Base-by-base conservation (phyloP, 2,797 vertebrate species). In the Antennarius maculatus region DNA sequence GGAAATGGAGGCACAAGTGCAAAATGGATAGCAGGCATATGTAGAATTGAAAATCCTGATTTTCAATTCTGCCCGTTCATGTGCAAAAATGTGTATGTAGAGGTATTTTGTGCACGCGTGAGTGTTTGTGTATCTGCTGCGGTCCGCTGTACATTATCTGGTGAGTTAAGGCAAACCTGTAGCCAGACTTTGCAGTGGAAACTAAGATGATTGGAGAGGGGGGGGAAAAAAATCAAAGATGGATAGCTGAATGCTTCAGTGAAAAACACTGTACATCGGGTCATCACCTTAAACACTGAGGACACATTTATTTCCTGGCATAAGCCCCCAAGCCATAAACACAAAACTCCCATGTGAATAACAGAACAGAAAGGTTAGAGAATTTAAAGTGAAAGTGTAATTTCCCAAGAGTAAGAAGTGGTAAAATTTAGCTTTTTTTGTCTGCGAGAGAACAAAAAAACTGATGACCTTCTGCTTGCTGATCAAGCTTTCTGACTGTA, bases 381-480 rank as follows among this genome's bases (percentile, higher is more conserved):
- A 54, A 18, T 7, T 31, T 27, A 61, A 72, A 69, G 51, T 0
- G 0, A 66, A 59, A 65, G 50, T 17, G 50, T 77, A 6, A 81
- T 79, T 71, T 76, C 76, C 69, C 16, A 15, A 62, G 63, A 71
- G 72, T 55, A 62, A 57, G 43, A n/a, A 56, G 43, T 12, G 23
- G 42, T 61, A 18, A 67, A 63, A 75, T 58, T 13, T 45, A 16
- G 31, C 60, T 50, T 77, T 76, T 66, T 67, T 73, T 80, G 55
- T 84, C 53, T 60, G 55, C 13, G 53, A 66, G 48, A 59, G 57
- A 61, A 51, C 52, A 41, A 17, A 72, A 71, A 71, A 71, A 71
- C 63, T 7, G 23, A 46, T 76, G 74, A 88, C 76, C 79, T 82
- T 82, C 66, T 75, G 51, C 54, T 73, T 78, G 81, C 81, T 68